Conservation (phyloP, 1,140 invertebrate genomes). For the Cherax destructor region DNA sequence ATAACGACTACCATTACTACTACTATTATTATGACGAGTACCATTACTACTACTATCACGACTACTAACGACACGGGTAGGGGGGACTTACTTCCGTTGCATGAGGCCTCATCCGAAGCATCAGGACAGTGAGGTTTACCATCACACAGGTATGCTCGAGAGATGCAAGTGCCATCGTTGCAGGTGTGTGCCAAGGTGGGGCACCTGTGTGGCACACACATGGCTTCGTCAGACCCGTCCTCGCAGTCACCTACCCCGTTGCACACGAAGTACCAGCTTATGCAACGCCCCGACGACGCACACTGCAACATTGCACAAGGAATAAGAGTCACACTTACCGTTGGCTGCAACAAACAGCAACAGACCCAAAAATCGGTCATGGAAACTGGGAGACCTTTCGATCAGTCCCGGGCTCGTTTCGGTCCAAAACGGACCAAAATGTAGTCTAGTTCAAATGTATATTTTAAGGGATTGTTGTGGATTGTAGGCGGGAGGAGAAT, state of each 20-base stretch:
- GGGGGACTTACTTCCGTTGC: conserved; percentile 75
- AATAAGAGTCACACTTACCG: too few relatives aligned
- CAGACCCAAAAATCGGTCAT: too few relatives aligned
- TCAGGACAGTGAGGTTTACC: conserved; percentile 85
- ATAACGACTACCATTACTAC: too few relatives aligned
- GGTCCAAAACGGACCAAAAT: too few relatives aligned
- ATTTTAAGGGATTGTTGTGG: too few relatives aligned
- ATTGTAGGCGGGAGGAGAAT: too few relatives aligned
- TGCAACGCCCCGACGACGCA: conserved; percentile 75
- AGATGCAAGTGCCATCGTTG: conserved; percentile 82
- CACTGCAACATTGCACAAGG: conserved; percentile 70
- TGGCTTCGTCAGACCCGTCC: conserved; percentile 72
- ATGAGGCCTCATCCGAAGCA: conserved; percentile 87
- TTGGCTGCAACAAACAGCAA: too few relatives aligned
- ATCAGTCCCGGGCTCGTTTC: too few relatives aligned
- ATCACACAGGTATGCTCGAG: conserved; percentile 85
- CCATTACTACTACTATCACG: too few relatives aligned
- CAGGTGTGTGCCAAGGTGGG: conserved; percentile 82
- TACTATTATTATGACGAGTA: too few relatives aligned
- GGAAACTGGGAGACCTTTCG: too few relatives aligned
- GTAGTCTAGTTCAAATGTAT: too few relatives aligned
- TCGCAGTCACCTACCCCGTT: conserved; percentile 74
- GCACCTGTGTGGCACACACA: conserved; percentile 74
- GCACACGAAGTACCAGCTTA: conserved; percentile 76
- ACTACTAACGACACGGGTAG: background rate